These are phyloP conservation scores for Atlantisia rogersi DNA, from an alignment of 2,113 vertebrate species.

Conservation along the genomic window DNA sequence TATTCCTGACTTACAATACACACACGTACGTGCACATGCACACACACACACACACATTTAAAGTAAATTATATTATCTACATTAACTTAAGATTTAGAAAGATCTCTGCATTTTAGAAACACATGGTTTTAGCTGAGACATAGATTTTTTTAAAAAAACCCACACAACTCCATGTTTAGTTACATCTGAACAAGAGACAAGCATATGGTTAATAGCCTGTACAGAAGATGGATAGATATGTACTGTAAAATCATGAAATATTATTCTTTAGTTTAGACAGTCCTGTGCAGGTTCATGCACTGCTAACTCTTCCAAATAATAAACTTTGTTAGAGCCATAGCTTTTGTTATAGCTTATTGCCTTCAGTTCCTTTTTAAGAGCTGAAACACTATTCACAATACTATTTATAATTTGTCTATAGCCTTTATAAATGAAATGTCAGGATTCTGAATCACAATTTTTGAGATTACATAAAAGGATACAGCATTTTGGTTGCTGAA, in stretches of 20 bases:
- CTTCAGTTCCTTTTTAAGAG: background rate
- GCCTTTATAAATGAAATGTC: background rate
- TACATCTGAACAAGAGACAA: background rate
- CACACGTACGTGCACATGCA: accelerated
- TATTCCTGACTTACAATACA: background rate
- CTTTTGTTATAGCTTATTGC: background rate
- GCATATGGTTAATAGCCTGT: background rate
- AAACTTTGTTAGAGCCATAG: background rate
- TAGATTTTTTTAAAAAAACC: background rate
- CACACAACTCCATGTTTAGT: background rate
- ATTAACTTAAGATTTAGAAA: background rate
- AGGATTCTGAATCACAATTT: background rate
- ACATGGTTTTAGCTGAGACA: background rate
- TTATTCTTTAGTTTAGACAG: background rate
- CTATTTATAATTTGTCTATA: background rate
- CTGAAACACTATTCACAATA: background rate
- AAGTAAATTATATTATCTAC: background rate
- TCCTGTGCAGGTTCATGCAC: background rate
- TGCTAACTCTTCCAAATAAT: background rate
- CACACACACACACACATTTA: accelerated
- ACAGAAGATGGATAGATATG: background rate
- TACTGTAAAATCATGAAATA: background rate
- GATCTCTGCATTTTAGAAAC: background rate
- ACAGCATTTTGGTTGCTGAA: background rate
- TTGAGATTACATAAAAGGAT: background rate